Evolutionary conservation across 2,888 invertebrate species (phyloP), one percentile per base, ranked within the genome.

Genomic region (Sipha maydis): DNA sequence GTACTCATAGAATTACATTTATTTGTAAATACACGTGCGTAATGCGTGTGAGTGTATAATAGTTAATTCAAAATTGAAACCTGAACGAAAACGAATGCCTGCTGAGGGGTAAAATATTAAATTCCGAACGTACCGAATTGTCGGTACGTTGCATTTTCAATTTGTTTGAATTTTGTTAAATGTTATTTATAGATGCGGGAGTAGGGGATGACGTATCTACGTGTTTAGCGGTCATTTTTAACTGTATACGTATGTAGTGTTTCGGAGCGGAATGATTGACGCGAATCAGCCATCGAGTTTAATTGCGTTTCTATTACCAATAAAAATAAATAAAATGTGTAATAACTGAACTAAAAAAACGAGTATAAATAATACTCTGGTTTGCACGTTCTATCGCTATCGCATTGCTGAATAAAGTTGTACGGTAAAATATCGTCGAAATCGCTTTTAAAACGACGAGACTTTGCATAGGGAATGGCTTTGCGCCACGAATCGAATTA

Each of bases 401-500:
- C 69, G 28, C 28, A 11, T 28, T n/a, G 69, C 34, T 14, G 38
- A n/a, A 28, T 75, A 38, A 75, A 21, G 38, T 75, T 48, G 7
- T 4, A n/a, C 7, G 71, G 71, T 71, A 83, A 73, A 83, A 73
- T 73, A 83, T 61, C 25, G 5, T 73, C 73, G 31, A 71, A 73
- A 83, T 67, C 67, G 17, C 17, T 61, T 41, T 75, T 41, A 77
- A 77, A 75, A 84, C 54, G 73, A 76, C 21, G 34, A 25, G 25
- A 14, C 19, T 56, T 38, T 75, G 3, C n/a, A 54, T 38, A 28
- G 54, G 34, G 34, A 21, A 38, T 38, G 61, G 61, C 56, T 56
- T n/a, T 38, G 19, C 28, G 67, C 34, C 56, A 25, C 67, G 67
- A 78, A 85, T 85, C 38, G 48, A 78, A 54, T 69, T 78, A 85